phyloP scores from a whole-genome alignment of 1,140 invertebrate genomes.

The Drosophila navojoa region DNA sequence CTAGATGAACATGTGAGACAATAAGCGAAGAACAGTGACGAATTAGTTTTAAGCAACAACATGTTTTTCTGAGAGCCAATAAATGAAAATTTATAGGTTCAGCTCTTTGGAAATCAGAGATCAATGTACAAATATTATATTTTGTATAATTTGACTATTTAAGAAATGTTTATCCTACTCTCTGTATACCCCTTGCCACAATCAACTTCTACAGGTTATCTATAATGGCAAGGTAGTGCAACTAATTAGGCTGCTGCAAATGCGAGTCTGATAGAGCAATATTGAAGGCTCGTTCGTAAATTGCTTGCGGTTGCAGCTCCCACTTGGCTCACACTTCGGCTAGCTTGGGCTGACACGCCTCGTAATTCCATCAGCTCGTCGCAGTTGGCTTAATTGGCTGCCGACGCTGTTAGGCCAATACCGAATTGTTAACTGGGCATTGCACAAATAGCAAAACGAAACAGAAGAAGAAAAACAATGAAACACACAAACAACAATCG shows the following conservation, averaged over 20 bases:
- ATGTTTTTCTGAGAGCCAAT: no score
- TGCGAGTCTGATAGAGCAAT: slow-evolving; percentile 1
- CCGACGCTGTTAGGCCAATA: slow-evolving; percentile 50
- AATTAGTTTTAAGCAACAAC: no score
- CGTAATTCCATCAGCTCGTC: slow-evolving; percentile 63
- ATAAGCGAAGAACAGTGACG: no score
- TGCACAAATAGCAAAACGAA: slow-evolving; percentile 28
- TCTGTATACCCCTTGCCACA: background rate
- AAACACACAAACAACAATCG: slow-evolving; percentile 2
- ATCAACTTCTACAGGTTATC: background rate
- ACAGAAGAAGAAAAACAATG: background rate
- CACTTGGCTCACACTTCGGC: slow-evolving; percentile 7
- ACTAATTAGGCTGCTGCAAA: background rate
- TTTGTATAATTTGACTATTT: no score
- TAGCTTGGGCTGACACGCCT: slow-evolving; percentile 21
- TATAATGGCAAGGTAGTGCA: background rate
- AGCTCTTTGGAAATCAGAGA: no score
- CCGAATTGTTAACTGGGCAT: slow-evolving; percentile 24
- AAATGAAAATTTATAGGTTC: no score
- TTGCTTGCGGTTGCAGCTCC: slow-evolving; percentile 24
- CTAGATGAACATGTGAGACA: no score
- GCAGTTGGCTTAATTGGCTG: slow-evolving; percentile 64
- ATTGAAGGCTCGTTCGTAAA: slow-evolving; percentile 32
- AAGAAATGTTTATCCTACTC: no score
- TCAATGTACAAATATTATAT: no score